These are phyloP conservation scores for Oceanodroma tethys DNA, from an alignment of 2,113 vertebrate genomes.

Conservation along the genomic window DNA sequence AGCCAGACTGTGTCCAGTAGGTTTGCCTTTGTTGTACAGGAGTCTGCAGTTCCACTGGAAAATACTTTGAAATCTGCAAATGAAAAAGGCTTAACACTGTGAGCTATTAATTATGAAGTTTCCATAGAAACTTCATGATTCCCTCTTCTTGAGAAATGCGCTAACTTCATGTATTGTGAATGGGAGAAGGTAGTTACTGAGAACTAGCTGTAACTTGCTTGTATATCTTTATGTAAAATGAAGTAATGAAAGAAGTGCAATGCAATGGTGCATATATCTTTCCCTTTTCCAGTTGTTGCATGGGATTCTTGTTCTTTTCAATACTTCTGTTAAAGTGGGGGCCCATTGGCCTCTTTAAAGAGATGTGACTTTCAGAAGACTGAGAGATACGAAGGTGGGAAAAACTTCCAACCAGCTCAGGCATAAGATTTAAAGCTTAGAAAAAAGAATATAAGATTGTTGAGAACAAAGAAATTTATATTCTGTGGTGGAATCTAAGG, in stretches of 20 bases:
- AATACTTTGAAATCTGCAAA: neutral
- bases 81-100: neutral
- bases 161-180: neutral
- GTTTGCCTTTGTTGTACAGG: neutral
- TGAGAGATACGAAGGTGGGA: neutral
- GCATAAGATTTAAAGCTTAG: neutral
- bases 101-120: conserved; percentile 7
- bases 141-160: neutral
- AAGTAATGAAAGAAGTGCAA: neutral
- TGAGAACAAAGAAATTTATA: neutral
- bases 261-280: neutral
- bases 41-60: neutral
- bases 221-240: neutral
- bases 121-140: conserved; percentile 14
- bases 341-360: neutral
- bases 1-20: neutral
- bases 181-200: neutral
- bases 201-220: neutral
- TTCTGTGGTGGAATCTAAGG: neutral
- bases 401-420: neutral
- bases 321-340: neutral
- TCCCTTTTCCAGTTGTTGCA: neutral
- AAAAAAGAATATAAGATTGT: neutral
- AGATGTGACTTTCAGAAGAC: neutral
- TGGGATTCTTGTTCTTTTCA: neutral